Conservation (phyloP, 2,797 vertebrate species). For the Cichlasoma orientale region DNA sequence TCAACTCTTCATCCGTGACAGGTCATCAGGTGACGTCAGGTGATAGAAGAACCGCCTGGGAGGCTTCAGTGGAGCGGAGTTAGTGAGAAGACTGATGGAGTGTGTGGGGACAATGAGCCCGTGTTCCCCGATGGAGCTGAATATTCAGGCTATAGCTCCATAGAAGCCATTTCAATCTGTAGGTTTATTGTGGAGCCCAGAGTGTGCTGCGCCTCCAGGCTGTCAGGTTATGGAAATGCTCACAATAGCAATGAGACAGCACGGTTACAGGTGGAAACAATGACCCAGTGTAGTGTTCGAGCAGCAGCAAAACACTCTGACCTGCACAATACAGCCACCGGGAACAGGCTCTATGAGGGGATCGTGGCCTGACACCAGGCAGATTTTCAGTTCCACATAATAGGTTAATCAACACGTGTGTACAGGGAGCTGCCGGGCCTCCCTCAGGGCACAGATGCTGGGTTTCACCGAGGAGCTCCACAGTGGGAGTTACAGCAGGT, state of each 20-base stretch:
- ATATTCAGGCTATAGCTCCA: not conserved
- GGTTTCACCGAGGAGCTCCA: too few species aligned
- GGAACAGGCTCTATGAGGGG: not conserved
- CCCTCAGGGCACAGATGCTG: too few species aligned
- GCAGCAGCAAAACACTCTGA: conserved; percentile 15
- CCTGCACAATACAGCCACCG: conserved; percentile 33
- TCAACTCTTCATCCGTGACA: too few species aligned
- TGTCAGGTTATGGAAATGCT: conserved; percentile 64
- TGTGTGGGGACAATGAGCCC: not conserved
- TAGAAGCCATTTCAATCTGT: not conserved
- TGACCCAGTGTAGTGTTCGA: conserved; percentile 63
- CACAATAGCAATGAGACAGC: conserved; percentile 13
- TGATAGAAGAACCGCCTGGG: not conserved
- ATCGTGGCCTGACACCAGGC: not conserved
- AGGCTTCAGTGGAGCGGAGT: not conserved
- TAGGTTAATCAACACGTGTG: conserved; percentile 1
- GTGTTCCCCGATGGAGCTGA: not conserved
- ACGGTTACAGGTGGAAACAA: conserved; percentile 84
- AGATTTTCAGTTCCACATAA: conserved; percentile 2
- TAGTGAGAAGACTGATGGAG: not conserved
- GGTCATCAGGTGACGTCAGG: not conserved
- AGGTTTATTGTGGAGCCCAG: not conserved
- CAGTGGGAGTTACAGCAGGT: too few species aligned
- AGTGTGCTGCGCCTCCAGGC: not conserved
- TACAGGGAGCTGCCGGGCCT: not conserved